Conservation (phyloP, 2,888 invertebrate genomes). For the Cheilosia variabilis region DNA sequence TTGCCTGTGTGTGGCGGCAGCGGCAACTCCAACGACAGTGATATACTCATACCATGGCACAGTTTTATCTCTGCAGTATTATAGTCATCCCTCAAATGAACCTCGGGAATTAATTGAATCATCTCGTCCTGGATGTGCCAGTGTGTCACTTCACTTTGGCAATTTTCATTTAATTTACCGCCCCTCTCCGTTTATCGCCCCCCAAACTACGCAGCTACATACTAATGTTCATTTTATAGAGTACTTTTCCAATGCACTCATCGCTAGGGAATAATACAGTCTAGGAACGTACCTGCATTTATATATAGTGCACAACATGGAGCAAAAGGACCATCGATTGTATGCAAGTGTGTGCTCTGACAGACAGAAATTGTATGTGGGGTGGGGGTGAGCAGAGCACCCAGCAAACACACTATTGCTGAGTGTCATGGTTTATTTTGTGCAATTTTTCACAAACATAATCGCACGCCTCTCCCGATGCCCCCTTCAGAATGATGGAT, state of each 20-base stretch:
- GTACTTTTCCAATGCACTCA: constrained; percentile 31
- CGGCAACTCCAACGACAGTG: not conserved
- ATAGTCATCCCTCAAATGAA: constrained; percentile 34
- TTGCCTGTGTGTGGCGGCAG: not conserved
- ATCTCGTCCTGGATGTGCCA: constrained; percentile 20
- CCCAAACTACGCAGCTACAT: not conserved
- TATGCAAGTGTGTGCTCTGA: not conserved
- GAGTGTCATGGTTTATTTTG: constrained; percentile 52
- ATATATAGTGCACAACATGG: constrained; percentile 24
- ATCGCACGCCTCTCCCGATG: not conserved
- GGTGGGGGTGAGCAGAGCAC: not conserved
- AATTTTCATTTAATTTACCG: constrained; percentile 50
- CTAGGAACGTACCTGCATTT: not conserved
- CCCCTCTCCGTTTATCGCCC: not conserved
- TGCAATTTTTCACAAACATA: constrained; percentile 54
- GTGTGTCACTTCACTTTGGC: constrained; percentile 46
- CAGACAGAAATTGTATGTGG: constrained; percentile 2
- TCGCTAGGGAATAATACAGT: constrained; percentile 36
- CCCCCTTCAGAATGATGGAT: constrained; percentile 50
- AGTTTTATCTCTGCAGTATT: constrained; percentile 11
- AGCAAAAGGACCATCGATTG: constrained; percentile 1
- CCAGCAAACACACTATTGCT: constrained; percentile 6
- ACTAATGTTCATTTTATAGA: constrained; percentile 48
- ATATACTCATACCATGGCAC: not conserved
- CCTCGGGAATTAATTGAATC: constrained; percentile 53